Evolutionary conservation across 2,113 vertebrate species (phyloP).

Genomic region (Vidua chalybeata): DNA sequence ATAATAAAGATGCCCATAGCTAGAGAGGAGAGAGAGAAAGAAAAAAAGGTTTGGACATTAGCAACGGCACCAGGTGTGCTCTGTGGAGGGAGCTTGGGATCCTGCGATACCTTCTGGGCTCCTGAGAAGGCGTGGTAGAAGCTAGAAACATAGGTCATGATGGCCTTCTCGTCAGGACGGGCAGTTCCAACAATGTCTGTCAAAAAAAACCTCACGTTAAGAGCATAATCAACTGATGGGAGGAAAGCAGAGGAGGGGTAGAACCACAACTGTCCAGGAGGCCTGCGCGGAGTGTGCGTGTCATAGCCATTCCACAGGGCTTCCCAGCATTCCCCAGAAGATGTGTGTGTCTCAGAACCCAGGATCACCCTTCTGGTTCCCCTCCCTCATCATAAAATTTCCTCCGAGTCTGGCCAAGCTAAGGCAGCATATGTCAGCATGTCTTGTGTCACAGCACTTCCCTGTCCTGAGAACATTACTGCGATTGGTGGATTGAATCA

Average conservation of each 20-base stretch:
- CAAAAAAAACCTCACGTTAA: conserved; percentile 76
- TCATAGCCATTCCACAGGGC: neutral
- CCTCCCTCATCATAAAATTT: neutral
- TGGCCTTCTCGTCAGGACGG: conserved; percentile 98
- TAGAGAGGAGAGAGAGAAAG: conserved; percentile 58
- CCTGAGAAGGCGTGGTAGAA: conserved; percentile 99
- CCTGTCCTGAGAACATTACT: neutral
- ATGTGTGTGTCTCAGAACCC: neutral
- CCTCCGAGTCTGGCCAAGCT: neutral
- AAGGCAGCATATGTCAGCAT: neutral
- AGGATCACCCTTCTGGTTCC: neutral
- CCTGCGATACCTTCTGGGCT: conserved; percentile 98
- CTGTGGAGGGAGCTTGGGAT: conserved; percentile 76
- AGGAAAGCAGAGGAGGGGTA: conserved; percentile 32
- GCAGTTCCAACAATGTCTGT: conserved; percentile 99
- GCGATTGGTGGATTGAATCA: neutral
- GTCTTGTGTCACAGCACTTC: neutral
- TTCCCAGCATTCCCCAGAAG: neutral
- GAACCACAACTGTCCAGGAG: conserved; percentile 25
- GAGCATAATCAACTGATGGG: conserved; percentile 49
- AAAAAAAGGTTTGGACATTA: conserved; percentile 80
- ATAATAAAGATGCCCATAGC: conserved; percentile 59
- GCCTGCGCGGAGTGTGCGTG: neutral
- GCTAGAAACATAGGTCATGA: conserved; percentile 99
- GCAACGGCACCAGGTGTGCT: conserved; percentile 74